A percentile compares a stretch with the other conserved stretches of the same genome.
phyloP scores from a whole-genome alignment of 2,797 vertebrate genomes.

The Argyrosomus regius region DNA sequence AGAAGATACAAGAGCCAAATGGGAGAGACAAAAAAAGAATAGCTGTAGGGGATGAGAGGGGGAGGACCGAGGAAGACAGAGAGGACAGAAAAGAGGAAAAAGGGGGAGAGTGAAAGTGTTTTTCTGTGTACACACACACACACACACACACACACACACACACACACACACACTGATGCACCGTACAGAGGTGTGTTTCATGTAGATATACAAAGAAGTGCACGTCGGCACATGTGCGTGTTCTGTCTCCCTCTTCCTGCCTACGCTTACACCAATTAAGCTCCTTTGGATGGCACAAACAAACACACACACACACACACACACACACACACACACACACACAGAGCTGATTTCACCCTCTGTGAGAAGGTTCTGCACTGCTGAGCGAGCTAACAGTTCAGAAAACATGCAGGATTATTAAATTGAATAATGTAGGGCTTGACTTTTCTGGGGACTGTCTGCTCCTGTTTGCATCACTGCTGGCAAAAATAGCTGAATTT shows the following conservation, averaged over 20 bases:
- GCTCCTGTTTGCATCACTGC: slow-evolving; percentile 59
- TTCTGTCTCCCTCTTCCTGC: slow-evolving; percentile 14
- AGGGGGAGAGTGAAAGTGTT: background rate
- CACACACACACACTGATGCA: background rate
- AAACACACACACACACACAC: slow-evolving; percentile 12
- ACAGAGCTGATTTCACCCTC: slow-evolving; percentile 39
- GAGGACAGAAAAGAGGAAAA: background rate
- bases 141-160: no score
- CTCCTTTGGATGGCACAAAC: slow-evolving; percentile 2
- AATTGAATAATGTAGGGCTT: slow-evolving; percentile 69
- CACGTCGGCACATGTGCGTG: background rate
- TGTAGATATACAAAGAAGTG: background rate
- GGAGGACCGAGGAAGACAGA: background rate
- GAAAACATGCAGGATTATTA: slow-evolving; percentile 61
- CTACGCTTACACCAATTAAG: slow-evolving; percentile 50
- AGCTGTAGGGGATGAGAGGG: background rate
- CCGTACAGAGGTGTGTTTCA: background rate
- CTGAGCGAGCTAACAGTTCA: slow-evolving; percentile 45
- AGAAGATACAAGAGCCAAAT: background rate
- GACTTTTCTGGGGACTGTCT: slow-evolving; percentile 51
- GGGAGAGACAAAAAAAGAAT: background rate
- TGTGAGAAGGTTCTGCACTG: slow-evolving; percentile 45
- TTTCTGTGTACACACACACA: background rate
- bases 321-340: slow-evolving; percentile 9
- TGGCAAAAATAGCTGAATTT: slow-evolving; percentile 70